Conservation (phyloP, 2,888 invertebrate genomes). For the Desoria tigrina region DNA sequence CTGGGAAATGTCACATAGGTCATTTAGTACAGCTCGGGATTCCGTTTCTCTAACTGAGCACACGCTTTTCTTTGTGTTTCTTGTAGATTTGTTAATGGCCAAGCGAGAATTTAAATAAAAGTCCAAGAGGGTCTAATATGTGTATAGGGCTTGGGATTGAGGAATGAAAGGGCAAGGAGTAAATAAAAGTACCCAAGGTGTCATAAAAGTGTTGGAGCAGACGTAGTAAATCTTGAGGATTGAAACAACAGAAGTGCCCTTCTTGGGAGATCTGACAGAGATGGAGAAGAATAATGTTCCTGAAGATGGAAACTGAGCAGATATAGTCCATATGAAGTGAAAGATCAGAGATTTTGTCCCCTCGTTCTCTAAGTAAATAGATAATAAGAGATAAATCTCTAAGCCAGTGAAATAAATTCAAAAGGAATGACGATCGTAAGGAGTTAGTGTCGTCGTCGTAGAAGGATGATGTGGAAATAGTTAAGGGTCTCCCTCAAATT, state of each 20-base stretch:
- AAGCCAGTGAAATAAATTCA: conserved; percentile 16
- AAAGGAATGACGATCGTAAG: background rate
- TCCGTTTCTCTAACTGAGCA: no score
- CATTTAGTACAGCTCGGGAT: no score
- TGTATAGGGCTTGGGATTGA: no score
- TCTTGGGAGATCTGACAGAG: conserved; percentile 27
- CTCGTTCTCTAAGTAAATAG: background rate
- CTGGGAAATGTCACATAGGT: no score
- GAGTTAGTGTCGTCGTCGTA: no score
- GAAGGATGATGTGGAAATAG: no score
- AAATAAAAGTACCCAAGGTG: conserved; percentile 11
- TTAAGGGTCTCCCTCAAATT: no score
- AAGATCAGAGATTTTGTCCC: conserved; percentile 15
- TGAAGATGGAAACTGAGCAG: conserved; percentile 22
- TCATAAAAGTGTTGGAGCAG: conserved; percentile 28
- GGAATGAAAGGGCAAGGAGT: background rate
- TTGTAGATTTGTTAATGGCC: no score
- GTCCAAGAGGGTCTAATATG: no score
- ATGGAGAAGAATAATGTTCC: conserved; percentile 1
- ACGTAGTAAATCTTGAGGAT: conserved; percentile 30
- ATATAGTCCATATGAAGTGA: conserved; percentile 3
- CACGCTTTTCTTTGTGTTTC: no score
- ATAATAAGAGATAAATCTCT: conserved; percentile 19
- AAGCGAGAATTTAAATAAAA: no score
- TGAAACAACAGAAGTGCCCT: conserved; percentile 33